Conservation (phyloP, 2,888 invertebrate genomes). For the Dryococelus australis region DNA sequence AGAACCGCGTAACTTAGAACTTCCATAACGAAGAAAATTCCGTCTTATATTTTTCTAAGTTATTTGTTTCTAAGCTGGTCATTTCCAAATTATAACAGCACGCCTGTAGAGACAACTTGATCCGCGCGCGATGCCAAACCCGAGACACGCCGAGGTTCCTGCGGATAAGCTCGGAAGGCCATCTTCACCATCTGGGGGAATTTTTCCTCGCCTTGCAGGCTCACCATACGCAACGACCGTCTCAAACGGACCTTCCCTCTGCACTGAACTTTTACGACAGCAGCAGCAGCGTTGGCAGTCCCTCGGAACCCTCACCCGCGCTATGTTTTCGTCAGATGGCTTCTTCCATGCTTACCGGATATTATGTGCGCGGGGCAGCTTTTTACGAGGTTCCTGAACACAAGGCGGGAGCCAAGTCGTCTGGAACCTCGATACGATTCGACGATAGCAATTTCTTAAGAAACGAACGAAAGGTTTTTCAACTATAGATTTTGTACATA, state of each 20-base stretch:
- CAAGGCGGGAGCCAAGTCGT: background rate
- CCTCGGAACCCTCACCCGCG: background rate
- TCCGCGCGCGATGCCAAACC: background rate
- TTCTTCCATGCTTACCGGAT: background rate
- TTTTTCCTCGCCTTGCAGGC: background rate
- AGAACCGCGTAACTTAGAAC: too few relatives aligned
- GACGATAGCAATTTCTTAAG: background rate
- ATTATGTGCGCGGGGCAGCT: background rate
- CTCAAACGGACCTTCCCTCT: background rate
- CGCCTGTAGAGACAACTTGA: too few relatives aligned
- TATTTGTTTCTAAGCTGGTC: too few relatives aligned
- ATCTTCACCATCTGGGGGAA: background rate
- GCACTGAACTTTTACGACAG: background rate
- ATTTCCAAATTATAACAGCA: too few relatives aligned
- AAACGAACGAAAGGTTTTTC: too few relatives aligned
- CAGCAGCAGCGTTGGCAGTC: background rate
- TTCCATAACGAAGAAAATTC: too few relatives aligned
- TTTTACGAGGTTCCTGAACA: background rate
- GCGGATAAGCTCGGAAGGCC: background rate
- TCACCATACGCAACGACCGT: background rate
- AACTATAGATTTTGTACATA: too few relatives aligned
- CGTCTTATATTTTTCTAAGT: too few relatives aligned
- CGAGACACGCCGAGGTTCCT: background rate
- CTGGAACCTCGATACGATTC: background rate
- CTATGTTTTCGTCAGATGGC: background rate